Base-by-base conservation (phyloP, 2,797 vertebrate species). In the Hippocampus kuda region DNA sequence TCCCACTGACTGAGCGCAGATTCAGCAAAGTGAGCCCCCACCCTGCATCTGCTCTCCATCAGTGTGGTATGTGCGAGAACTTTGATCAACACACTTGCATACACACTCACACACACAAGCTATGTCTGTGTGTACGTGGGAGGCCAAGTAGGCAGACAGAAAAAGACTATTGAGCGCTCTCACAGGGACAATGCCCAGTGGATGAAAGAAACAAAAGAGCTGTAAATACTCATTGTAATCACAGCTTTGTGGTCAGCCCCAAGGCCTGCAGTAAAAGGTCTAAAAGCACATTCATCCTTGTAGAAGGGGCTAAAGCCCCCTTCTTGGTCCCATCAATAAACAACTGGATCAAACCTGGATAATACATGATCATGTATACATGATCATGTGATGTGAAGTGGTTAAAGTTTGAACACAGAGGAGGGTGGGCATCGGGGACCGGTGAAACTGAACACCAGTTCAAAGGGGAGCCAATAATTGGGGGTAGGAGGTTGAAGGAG, bases 1-100 rank as follows among this genome's bases (percentile, higher is more conserved):
- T 81, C 53, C 18, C 9, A 5, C 75, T 83, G 44, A 48, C 63
- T 44, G 79, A 87, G 75, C 66, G 68, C 84, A 84, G 84, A 82
- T 86, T 80, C 83, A 83, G 80, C 76, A 83, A 79, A 84, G 79
- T 78, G 72, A 77, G 77, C 86, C 81, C 44, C 85, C 86, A 89
- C 85, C 85, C 85, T 89, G 87, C 91, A 92, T 91, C 90, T 92
- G 91, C 86, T 90, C 88, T 84, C 82, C 84, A 91, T 91, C 89
- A 92, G 83, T 79, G 85, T 88, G 88, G 88, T 90, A 90, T 93
- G 88, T 87, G 85, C 82, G 66, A 83, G 71, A 85, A 84, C 75
- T 87, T 90, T 92, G 87, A 91, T 90, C 81, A 75, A 81, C 82
- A 56, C 34, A 34, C 34, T 34, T 34, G 34, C 34, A 34, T 34